Evolutionary conservation across 2,113 vertebrate genomes (phyloP).

Genomic region (Hippocampus comes): DNA sequence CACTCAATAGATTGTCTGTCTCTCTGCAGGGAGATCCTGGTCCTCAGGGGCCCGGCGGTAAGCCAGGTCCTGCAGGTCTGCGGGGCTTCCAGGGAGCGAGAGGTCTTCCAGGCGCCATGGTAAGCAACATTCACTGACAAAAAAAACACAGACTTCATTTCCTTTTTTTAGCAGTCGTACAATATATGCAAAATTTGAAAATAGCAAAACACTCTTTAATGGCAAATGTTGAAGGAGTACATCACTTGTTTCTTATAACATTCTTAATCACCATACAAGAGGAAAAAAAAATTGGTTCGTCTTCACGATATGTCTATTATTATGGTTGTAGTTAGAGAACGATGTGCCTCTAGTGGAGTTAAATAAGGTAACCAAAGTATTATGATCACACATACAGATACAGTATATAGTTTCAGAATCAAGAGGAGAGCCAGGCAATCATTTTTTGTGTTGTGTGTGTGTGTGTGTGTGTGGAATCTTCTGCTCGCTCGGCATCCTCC

Average conservation of each 20-base stretch:
- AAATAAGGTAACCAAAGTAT: not conserved
- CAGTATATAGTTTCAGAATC: constrained; percentile 23
- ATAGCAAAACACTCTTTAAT: too few relatives aligned
- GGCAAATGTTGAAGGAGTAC: not conserved
- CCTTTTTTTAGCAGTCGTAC: not conserved
- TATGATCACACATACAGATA: constrained; percentile 8
- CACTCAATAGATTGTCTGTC: constrained; percentile 6
- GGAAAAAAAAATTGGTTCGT: not conserved
- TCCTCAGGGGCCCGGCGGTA: constrained; percentile 83
- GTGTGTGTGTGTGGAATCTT: constrained; percentile 29
- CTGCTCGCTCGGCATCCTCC: constrained; percentile 6
- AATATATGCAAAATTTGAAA: not conserved
- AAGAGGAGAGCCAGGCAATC: constrained; percentile 48
- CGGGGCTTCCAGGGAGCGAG: constrained; percentile 90
- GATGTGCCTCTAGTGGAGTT: not conserved
- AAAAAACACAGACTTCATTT: not conserved
- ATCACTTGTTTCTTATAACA: not conserved
- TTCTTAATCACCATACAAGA: not conserved
- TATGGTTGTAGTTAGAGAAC: not conserved
- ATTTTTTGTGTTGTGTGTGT: constrained; percentile 44
- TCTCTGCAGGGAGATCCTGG: constrained; percentile 88
- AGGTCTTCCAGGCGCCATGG: constrained; percentile 90
- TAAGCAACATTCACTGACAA: constrained; percentile 51
- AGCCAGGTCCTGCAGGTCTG: constrained; percentile 87
- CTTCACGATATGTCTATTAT: not conserved